Evolutionary conservation across 2,797 vertebrate genomes (phyloP).

Genomic region (Staurois parvus): DNA sequence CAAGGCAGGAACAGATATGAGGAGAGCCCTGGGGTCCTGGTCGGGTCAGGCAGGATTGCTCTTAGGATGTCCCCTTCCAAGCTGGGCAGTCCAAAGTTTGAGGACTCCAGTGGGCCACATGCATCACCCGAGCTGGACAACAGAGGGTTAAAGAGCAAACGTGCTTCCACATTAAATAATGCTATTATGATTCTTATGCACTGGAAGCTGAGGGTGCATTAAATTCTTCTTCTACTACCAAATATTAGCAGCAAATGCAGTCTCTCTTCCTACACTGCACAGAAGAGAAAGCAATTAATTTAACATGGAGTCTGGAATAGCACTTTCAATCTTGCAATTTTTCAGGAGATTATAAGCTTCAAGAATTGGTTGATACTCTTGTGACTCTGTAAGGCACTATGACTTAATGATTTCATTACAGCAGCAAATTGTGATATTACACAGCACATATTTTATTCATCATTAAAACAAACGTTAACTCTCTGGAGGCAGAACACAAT

Average conservation of each 20-base stretch:
- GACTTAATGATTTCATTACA: conserved; percentile 16
- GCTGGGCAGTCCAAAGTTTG: no score
- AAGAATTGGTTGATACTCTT: not conserved
- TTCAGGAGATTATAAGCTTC: conserved; percentile 10
- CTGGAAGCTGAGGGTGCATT: not conserved
- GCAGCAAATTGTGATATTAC: not conserved
- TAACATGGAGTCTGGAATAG: not conserved
- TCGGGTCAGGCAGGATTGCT: no score
- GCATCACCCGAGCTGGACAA: no score
- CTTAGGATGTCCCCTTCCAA: no score
- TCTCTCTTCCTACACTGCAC: not conserved
- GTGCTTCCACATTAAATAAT: not conserved
- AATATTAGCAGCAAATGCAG: not conserved
- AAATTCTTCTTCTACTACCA: not conserved
- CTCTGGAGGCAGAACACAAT: not conserved
- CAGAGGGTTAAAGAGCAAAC: no score
- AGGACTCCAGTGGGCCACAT: no score
- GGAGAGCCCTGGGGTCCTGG: no score
- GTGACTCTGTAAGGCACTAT: not conserved
- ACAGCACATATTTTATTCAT: not conserved
- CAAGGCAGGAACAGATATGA: no score
- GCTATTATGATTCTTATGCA: not conserved
- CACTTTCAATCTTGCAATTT: conserved; percentile 6
- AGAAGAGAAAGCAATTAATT: conserved; percentile 23
- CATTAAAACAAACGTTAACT: not conserved